Evolutionary conservation across 2,888 invertebrate genomes (phyloP), one percentile per base, ranked within the genome.

Genomic region (Caenorhabditis becei): DNA sequence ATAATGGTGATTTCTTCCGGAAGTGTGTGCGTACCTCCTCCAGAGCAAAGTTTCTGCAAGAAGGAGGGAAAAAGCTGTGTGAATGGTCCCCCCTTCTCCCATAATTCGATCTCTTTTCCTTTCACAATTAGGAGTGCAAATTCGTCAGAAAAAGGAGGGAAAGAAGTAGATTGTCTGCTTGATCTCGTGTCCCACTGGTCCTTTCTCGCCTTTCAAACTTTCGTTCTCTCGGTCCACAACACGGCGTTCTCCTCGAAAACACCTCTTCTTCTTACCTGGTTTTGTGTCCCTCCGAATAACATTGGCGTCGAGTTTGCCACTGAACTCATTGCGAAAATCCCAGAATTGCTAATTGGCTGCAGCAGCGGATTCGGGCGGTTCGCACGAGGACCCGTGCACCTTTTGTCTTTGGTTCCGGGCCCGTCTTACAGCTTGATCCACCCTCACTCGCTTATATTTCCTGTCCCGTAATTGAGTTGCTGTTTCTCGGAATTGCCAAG

Each of bases 1-100:
- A 71, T 71, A 71, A 71, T 71, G 20, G 56, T 63, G 65, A 59
- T 74, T 74, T 65, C 49, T 58, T 74, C 51, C 74, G 65, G 65
- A 74, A 74, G 72, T 72, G 47, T 28, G 41, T 62, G 35, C 58
- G 65, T 58, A 41, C 7, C 41, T 32, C 10, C 72, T 72, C 49
- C 18, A 47, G n/a, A 23, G 8, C 44, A 61, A 37, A 49, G 47
- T 26, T 32, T 47, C 16, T 32, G 23, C 44, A 23, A 14, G 28
- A 28, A 49, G 35, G 32, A 32, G 32, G 10, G 23, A 41, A 58
- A 20, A 37, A 44, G 28, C n/a, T 11, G 18, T 44, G 18, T 7
- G 51, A 54, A 59, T 71, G 71, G 54, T 62, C 53, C 51, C n/a
- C n/a, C n/a, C 58, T 58, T 41, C 58, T 32, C 35, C 59, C 58